phyloP scores from a whole-genome alignment of 2,888 invertebrate species.

The Hyalella azteca region DNA sequence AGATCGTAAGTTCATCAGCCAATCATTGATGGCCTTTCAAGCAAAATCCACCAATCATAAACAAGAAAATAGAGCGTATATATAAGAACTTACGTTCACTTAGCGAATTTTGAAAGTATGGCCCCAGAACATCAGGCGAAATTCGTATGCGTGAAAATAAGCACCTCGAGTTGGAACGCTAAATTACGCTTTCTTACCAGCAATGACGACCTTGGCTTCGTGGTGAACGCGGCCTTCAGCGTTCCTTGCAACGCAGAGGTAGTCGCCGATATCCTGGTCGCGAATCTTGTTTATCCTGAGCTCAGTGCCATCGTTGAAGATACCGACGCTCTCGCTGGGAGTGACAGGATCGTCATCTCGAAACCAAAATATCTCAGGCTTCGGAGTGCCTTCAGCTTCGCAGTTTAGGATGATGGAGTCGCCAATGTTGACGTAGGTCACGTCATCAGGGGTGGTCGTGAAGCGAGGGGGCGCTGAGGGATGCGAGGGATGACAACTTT shows the following conservation, averaged over 20 bases:
- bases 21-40: too few species aligned
- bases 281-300: slow-evolving; percentile 90
- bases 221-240: slow-evolving; percentile 94
- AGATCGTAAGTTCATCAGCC: too few species aligned
- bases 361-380: slow-evolving; percentile 94
- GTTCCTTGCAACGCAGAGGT: slow-evolving; percentile 89
- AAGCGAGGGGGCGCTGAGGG: slow-evolving; percentile 92
- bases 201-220: slow-evolving; percentile 93
- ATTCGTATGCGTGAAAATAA: too few species aligned
- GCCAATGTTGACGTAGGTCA: slow-evolving; percentile 95
- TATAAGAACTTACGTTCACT: too few species aligned
- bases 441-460: slow-evolving; percentile 92
- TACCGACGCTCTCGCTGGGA: slow-evolving; percentile 83
- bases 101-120: too few species aligned
- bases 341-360: slow-evolving; percentile 83
- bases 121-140: too few species aligned
- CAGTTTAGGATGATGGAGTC: slow-evolving; percentile 96
- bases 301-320: slow-evolving; percentile 93
- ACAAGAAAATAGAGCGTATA: too few species aligned
- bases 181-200: slow-evolving; percentile 68
- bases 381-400: slow-evolving; percentile 74
- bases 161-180: too few species aligned
- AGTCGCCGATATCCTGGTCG: slow-evolving; percentile 94
- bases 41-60: too few species aligned
- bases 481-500: too few species aligned